Base-by-base conservation (phyloP, 1,140 invertebrate species). In the Magallana gigas region DNA sequence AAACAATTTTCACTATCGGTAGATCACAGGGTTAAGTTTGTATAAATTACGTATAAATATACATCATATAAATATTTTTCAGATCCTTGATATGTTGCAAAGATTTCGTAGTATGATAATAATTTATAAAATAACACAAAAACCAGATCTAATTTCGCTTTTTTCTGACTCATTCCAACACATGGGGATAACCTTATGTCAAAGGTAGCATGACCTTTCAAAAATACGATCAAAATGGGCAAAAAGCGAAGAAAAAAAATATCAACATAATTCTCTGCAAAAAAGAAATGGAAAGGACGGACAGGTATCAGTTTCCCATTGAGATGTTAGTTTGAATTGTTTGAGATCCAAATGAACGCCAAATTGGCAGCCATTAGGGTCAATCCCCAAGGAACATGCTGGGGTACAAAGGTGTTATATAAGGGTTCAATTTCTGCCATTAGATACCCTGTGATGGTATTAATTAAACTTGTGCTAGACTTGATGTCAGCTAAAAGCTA, bases 381-480 rank as follows among this genome's bases (percentile, higher is more conserved):
- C 68, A 76, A 29, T 76, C 68, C 23, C 68, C 14, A 29, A 76
- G 68, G 68, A 76, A 76, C 68, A 36, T 1, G 7, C 2, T 29
- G 68, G 68, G 68, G 68, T 76, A 76, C 23, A 76, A 76, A 36
- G 68, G 68, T 76, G 68, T 76, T 76, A 76, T 18, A 76, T 76
- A 76, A 76, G 23, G 68, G 68, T 76, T 76, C 68, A 76, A 76
- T 76, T 76, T 76, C 68, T 29, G 68, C 36, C 68, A 76, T 23
- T 1, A 11, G 68, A 76, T 76, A 76, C 68, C 14, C 12, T 29
- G 23, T 29, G 68, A 76, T 76, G 68, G 68, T 23, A 76, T 76
- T 76, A 76, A 76, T 76, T 76, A 76, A 76, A 76, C 68, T 76
- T 76, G 68, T 76, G 18, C 68, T 76, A 76, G 68, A 76, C 68